phyloP scores from a whole-genome alignment of 2,797 vertebrate species.

The Tragopan temminckii region DNA sequence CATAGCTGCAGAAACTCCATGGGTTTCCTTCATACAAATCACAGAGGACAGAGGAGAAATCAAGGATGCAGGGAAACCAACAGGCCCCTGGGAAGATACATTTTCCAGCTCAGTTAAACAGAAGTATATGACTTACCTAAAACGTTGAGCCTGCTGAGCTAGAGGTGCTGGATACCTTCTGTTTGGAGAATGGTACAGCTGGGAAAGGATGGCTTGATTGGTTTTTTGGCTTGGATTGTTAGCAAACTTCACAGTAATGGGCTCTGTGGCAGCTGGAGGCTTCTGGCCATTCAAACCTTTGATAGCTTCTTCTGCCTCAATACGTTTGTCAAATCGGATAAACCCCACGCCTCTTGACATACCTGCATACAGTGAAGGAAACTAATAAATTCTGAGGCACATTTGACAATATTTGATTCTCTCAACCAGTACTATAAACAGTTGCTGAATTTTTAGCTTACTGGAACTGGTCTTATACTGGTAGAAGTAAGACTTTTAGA shows the following conservation, averaged over 20 bases:
- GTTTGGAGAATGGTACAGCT: slow-evolving; percentile 98
- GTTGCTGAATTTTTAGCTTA: neutral
- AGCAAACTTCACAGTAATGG: slow-evolving; percentile 98
- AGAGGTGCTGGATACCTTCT: slow-evolving; percentile 96
- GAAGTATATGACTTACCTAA: slow-evolving; percentile 87
- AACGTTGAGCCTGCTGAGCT: slow-evolving; percentile 97
- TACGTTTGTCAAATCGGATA: slow-evolving; percentile 96
- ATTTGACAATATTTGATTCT: neutral
- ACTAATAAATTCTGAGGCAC: neutral
- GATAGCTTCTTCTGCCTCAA: slow-evolving; percentile 98
- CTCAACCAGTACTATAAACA: neutral
- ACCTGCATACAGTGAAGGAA: slow-evolving; percentile 79
- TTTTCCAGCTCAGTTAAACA: neutral
- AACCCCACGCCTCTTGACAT: slow-evolving; percentile 97
- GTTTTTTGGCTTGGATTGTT: slow-evolving; percentile 99
- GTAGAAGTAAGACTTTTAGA: neutral
- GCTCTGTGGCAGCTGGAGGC: slow-evolving; percentile 93
- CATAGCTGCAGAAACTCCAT: neutral
- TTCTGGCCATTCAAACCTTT: slow-evolving; percentile 98
- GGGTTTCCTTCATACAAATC: neutral
- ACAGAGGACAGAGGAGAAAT: neutral
- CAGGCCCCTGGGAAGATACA: neutral
- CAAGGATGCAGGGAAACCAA: neutral
- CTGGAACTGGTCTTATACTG: neutral
- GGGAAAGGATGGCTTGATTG: slow-evolving; percentile 96